Base-by-base conservation (phyloP, 1,140 invertebrate genomes). In the Pseudomyrmex cubaensis region DNA sequence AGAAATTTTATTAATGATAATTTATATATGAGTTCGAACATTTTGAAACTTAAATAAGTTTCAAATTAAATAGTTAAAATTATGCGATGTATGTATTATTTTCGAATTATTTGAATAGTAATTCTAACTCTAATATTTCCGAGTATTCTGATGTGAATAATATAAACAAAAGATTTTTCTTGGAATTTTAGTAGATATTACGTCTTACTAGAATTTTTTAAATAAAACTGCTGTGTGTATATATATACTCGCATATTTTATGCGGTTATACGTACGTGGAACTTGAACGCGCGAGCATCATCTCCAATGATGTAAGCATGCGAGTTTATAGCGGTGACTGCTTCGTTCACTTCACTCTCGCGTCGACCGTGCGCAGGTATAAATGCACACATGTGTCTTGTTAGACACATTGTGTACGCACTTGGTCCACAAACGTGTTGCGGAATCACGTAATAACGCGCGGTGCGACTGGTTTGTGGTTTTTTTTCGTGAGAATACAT, bases 321-420 rank as follows among this genome's bases (percentile, higher is more conserved):
- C 69, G 86, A 83, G 90, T 92, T 90, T 91, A 92, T 91, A 92
- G 91, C 90, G 85, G 87, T 92, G 91, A 92, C 90, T 70, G 80
- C 85, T 84, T 83, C 78, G 46, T 87, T 59, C 72, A 46, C 86
- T 77, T 78, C 64, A 35, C 48, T 85, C 48, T 69, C 63, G 35
- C 46, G n/a, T 22, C n/a, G 17, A 59, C 22, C 7, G 7, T 13
- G 12, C 9, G 56, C 76, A 89, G 87, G 85, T 87, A 67, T 13
- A 66, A 80, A 35, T 35, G 35, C 35, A 35, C 35, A 35, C 35
- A 35, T 35, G 35, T 35, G 35, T 35, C 35, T 35, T n/a, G n/a
- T n/a, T 35, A 35, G 5, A 35, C 35, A 7, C 35, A 35, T 35
- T 22, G 52, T 50, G 57, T 57, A 2, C 15, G 59, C 17, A 59